Conservation (phyloP, 2,888 invertebrate genomes). For the Harmothoe impar region DNA sequence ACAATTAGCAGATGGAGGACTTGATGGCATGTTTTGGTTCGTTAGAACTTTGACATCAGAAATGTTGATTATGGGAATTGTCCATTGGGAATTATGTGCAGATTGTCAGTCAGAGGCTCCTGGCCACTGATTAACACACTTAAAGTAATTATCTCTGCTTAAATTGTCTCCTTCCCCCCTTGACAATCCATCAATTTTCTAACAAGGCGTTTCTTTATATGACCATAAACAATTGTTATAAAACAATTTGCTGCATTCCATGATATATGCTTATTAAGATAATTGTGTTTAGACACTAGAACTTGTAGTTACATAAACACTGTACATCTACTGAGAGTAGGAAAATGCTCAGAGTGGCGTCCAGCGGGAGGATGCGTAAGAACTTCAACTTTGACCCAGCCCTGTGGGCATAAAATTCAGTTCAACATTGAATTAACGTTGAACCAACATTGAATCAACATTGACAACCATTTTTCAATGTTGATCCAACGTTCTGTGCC, state of each 20-base stretch:
- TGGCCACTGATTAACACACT: conserved; percentile 16
- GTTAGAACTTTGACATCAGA: conserved; percentile 47
- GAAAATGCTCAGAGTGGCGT: too few species aligned
- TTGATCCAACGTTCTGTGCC: too few species aligned
- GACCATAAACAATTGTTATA: background rate
- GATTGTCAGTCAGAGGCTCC: background rate
- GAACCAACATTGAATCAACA: too few species aligned
- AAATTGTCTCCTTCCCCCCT: background rate
- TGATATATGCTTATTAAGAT: too few species aligned
- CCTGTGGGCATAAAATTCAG: too few species aligned
- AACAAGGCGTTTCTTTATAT: background rate
- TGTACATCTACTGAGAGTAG: too few species aligned
- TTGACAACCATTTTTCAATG: too few species aligned
- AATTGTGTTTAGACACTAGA: too few species aligned
- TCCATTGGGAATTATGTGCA: background rate
- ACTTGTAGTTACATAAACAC: too few species aligned
- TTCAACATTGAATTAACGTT: too few species aligned
- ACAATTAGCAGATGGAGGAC: conserved; percentile 16
- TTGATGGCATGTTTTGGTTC: conserved; percentile 42
- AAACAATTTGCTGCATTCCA: background rate
- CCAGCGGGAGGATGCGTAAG: too few species aligned
- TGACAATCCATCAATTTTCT: conserved; percentile 25
- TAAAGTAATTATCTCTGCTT: conserved; percentile 46
- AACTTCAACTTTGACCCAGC: too few species aligned
- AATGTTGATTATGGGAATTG: conserved; percentile 38